These are phyloP conservation scores for Masnerella sp. DNA, from an alignment of 2,888 invertebrate species.

Conservation along the genomic window DNA sequence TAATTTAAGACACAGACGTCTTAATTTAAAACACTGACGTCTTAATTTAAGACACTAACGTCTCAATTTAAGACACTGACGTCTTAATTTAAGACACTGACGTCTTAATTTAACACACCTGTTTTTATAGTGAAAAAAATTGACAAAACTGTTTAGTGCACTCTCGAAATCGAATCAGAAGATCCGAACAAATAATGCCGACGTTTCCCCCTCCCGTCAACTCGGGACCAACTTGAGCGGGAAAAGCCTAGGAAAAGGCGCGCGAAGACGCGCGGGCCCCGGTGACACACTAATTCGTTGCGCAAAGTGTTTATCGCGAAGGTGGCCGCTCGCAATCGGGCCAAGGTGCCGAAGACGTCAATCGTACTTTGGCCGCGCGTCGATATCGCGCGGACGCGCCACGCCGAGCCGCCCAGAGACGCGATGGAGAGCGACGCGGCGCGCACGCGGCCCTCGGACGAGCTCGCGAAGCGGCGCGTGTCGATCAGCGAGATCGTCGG, in stretches of 20 bases:
- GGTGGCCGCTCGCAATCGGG: slow-evolving; percentile 54
- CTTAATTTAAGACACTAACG: too few species aligned
- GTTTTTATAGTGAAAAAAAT: too few species aligned
- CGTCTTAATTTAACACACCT: too few species aligned
- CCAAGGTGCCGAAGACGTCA: slow-evolving; percentile 62
- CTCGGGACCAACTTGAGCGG: slow-evolving; percentile 7
- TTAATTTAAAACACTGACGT: too few species aligned
- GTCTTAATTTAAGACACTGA: too few species aligned
- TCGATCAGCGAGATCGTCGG: slow-evolving; percentile 75
- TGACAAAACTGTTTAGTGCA: too few species aligned
- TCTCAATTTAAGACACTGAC: too few species aligned
- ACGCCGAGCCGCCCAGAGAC: not conserved
- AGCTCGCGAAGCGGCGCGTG: slow-evolving; percentile 69
- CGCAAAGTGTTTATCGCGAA: slow-evolving; percentile 54
- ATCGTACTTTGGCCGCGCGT: slow-evolving; percentile 46
- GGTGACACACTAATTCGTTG: slow-evolving; percentile 52
- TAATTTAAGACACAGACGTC: too few species aligned
- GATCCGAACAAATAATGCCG: too few species aligned
- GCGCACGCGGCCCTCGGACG: slow-evolving; percentile 61
- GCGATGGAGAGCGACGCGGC: slow-evolving; percentile 66
- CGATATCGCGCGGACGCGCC: slow-evolving; percentile 47
- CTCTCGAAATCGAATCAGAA: too few species aligned
- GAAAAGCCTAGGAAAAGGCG: slow-evolving; percentile 42
- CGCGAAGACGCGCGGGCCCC: slow-evolving; percentile 40
- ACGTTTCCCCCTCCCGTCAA: too few species aligned